Evolutionary conservation across 2,888 invertebrate genomes (phyloP), one percentile per base, ranked within the genome.

Genomic region (Epistrophella euchroma): DNA sequence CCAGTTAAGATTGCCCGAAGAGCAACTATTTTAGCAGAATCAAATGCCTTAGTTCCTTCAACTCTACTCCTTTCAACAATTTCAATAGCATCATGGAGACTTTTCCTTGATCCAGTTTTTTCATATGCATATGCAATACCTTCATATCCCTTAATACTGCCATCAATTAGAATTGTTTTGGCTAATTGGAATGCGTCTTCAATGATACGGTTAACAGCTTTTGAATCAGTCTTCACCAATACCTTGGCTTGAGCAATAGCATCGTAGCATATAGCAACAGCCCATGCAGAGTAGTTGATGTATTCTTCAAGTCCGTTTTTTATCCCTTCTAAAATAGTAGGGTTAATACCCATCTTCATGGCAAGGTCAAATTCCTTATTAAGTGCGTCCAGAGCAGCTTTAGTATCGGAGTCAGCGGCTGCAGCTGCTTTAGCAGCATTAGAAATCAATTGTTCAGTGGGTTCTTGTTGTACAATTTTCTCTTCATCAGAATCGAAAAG

Each of bases 1-100:
- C 66, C 66, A 32, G 35, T 35, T 15, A 19, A 2, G 2, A 35
- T 22, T 50, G 35, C 66, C 5, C 19, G 15, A 4, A 10, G 2
- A 7, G 10, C 19, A 10, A 45, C 15, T 10, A 2, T 13, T 43
- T 28, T 11, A 1, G 17, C n/a, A n/a, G 13, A 28, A 17, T 64
- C 64, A 1, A 45, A 28, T n/a, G 28, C 64, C 11, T 45, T 64
- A 13, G 64, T 45, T 28, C 64, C 64, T 13, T 64, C 64, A 5
- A 64, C 4, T 45, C 45, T 6, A 15, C 64, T 45, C 7, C 11
- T 28, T 45, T 64, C 64, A 13, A 28, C 45, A 17, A 64, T 64
- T 45, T 45, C 45, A 45, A 64, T 28, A 2, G 28, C 43, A 17
- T 25, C 64, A 13, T 28, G 9, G 15, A 66, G 50, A 9, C 2